A percentile compares a stretch with the other conserved stretches of the same genome.
These are phyloP conservation scores for Steinernema khuongi DNA, from an alignment of 1,140 invertebrate genomes.

Conservation along the genomic window DNA sequence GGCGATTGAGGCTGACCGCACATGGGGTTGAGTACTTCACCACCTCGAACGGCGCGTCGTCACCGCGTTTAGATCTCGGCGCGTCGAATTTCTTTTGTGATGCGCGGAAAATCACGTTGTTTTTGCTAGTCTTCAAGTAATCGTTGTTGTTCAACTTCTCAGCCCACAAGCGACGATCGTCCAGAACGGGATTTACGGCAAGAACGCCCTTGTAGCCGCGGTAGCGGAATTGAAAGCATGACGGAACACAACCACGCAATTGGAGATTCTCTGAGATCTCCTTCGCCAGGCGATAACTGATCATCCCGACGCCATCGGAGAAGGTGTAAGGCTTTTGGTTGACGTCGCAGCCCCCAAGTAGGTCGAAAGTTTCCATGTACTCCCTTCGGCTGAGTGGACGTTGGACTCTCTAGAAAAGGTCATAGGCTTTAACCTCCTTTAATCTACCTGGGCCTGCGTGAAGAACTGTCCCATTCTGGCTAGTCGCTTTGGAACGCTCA, in stretches of 20 bases:
- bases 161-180: constrained; percentile 19
- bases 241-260: constrained; percentile 24
- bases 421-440: not conserved
- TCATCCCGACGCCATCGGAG: constrained; percentile 42
- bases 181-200: constrained; percentile 29
- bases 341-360: constrained; percentile 24
- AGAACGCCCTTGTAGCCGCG: constrained; percentile 41
- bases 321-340: constrained; percentile 24
- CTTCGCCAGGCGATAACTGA: constrained; percentile 23
- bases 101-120: constrained; percentile 19
- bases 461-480: constrained; percentile 55
- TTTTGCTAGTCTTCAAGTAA: constrained; percentile 8
- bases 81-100: constrained; percentile 28
- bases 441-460: constrained; percentile 39
- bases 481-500: constrained; percentile 53
- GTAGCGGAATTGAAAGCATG: constrained; percentile 38
- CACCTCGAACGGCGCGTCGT: constrained; percentile 32
- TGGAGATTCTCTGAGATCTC: constrained; percentile 16
- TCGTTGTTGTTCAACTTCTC: not conserved
- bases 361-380: constrained; percentile 17
- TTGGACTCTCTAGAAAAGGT: constrained; percentile 18
- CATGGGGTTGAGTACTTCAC: constrained; percentile 36
- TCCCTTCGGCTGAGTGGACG: not conserved
- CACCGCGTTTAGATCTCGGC: not conserved
- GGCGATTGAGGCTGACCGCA: constrained; percentile 33